Conservation (phyloP, 2,888 invertebrate species). For the Hedychridium roseum region DNA sequence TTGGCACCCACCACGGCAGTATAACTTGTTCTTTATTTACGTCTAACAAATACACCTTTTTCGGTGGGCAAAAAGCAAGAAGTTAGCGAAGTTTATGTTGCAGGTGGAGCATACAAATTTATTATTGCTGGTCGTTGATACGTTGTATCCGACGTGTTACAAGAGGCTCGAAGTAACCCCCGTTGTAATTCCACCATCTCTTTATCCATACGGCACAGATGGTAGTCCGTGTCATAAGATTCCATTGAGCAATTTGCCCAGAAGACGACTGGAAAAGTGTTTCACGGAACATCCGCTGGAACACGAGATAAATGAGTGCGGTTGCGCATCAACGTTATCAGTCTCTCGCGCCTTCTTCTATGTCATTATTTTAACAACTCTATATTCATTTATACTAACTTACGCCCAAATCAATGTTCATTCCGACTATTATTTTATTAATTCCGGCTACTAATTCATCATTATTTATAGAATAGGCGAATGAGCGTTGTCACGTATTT, state of each 20-base stretch:
- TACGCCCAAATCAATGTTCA: no score
- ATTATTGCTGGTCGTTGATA: constrained; percentile 77
- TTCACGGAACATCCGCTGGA: constrained; percentile 78
- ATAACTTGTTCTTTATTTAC: no score
- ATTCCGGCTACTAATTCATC: no score
- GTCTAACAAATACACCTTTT: no score
- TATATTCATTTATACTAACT: constrained; percentile 28
- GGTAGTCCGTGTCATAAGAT: constrained; percentile 79
- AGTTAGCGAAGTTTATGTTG: no score
- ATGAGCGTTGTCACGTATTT: no score
- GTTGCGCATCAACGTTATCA: constrained; percentile 52
- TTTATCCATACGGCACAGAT: constrained; percentile 60
- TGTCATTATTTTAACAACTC: constrained; percentile 23
- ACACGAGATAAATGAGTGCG: constrained; percentile 64
- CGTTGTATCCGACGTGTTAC: constrained; percentile 65
- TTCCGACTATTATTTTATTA: no score
- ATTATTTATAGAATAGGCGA: no score
- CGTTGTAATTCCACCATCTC: constrained; percentile 61
- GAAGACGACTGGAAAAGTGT: constrained; percentile 77
- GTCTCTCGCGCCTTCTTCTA: constrained; percentile 28
- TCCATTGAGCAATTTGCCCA: constrained; percentile 72
- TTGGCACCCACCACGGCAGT: no score
- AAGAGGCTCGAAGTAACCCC: constrained; percentile 66
- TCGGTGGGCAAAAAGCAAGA: no score
- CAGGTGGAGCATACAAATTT: constrained; percentile 79